Conservation (phyloP, 2,113 vertebrate genomes). For the Menura novaehollandiae region DNA sequence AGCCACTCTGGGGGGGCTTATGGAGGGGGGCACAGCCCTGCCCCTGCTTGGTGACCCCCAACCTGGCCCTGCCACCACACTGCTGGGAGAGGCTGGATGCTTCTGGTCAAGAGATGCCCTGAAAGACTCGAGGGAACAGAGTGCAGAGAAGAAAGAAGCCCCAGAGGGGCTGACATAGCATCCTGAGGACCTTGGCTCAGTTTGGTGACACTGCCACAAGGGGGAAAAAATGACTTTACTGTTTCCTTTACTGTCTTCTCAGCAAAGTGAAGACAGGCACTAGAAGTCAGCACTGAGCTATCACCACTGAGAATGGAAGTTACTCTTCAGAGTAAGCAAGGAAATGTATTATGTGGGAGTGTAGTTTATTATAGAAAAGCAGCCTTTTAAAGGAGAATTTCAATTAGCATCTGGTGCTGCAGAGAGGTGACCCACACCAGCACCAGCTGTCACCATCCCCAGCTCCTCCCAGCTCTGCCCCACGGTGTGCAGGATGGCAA, state of each 20-base stretch:
- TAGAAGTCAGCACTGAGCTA: neutral
- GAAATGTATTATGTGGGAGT: neutral
- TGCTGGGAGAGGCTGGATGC: neutral
- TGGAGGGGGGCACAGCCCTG: neutral
- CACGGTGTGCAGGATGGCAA: neutral
- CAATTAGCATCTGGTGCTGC: neutral
- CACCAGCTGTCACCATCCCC: neutral
- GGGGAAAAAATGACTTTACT: neutral
- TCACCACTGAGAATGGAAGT: neutral
- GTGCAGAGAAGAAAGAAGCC: neutral
- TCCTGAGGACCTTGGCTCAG: neutral
- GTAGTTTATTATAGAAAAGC: neutral
- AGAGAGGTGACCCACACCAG: neutral
- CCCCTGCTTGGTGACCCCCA: neutral
- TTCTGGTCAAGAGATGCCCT: neutral
- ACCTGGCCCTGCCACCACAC: neutral
- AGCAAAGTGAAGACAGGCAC: neutral
- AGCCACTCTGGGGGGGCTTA: neutral
- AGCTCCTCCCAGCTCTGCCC: neutral
- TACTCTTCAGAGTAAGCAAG: neutral
- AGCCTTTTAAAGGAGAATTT: neutral
- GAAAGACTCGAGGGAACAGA: rapidly evolving
- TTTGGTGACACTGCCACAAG: neutral
- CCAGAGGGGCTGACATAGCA: neutral
- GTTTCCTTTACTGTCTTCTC: neutral